These are phyloP conservation scores for Oplegnathus fasciatus DNA, from an alignment of 2,113 vertebrate species.

Conservation along the genomic window DNA sequence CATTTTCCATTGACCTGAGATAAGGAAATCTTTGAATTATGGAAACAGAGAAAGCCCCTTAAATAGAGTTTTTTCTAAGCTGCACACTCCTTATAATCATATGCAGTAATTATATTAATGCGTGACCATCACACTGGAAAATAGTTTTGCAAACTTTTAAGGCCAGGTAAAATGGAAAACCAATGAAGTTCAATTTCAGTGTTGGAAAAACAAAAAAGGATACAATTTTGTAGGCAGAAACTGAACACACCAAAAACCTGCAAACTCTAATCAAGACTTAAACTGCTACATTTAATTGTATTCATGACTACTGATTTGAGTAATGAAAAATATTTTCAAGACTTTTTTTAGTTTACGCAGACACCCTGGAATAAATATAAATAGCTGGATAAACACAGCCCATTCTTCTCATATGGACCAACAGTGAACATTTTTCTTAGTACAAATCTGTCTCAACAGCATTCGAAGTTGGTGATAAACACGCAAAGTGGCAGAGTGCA, in stretches of 20 bases:
- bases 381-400: slow-evolving; percentile 6
- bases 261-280: not conserved
- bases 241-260: not conserved
- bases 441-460: slow-evolving; percentile 46
- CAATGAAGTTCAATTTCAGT: not conserved
- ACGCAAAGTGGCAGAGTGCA: slow-evolving; percentile 68
- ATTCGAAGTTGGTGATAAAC: slow-evolving; percentile 43
- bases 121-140: not conserved
- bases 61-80: not conserved
- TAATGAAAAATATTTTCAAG: not conserved
- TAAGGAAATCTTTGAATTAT: slow-evolving; percentile 14
- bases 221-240: not conserved
- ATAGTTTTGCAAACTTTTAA: slow-evolving; percentile 24
- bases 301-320: not conserved
- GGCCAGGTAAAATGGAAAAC: slow-evolving; percentile 22
- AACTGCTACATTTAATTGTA: slow-evolving; percentile 17
- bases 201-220: not conserved
- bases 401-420: not conserved
- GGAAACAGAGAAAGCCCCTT: not conserved
- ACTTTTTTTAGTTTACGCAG: not conserved
- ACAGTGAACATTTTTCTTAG: not conserved
- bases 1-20: slow-evolving; percentile 60
- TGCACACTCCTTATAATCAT: not conserved
- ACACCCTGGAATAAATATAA: slow-evolving; percentile 2
- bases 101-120: not conserved